These are phyloP conservation scores for Bufo bufo DNA, from an alignment of 2,113 vertebrate genomes.

Conservation along the genomic window DNA sequence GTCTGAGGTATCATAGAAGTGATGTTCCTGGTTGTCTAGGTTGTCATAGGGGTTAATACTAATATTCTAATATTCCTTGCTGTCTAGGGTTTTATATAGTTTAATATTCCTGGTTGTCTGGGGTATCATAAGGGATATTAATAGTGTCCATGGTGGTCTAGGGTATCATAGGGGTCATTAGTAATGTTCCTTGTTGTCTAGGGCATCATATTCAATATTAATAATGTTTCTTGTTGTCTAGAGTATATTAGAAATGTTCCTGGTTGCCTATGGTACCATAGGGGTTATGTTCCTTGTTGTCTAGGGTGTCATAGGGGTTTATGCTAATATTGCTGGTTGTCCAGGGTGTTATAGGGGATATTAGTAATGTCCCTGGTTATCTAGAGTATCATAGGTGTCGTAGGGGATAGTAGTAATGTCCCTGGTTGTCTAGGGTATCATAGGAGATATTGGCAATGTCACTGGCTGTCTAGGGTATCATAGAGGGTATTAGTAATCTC, in stretches of 20 bases:
- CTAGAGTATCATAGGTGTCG: too few relatives aligned
- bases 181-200: background rate
- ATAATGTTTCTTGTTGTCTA: background rate
- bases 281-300: background rate
- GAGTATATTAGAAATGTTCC: background rate
- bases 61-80: too few relatives aligned
- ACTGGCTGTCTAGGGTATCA: too few relatives aligned
- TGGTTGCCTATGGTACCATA: background rate
- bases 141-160: background rate
- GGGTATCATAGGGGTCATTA: too few relatives aligned
- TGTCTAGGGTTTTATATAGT: too few relatives aligned
- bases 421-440: background rate
- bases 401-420: background rate
- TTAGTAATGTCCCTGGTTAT: background rate
- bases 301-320: background rate
- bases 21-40: too few relatives aligned
- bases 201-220: background rate
- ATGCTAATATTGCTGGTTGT: background rate
- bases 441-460: too few relatives aligned
- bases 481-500: too few relatives aligned
- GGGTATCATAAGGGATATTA: too few relatives aligned
- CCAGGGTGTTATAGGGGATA: background rate
- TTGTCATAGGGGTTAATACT: too few relatives aligned
- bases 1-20: too few relatives aligned
- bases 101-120: too few relatives aligned